Base-by-base conservation (phyloP, 2,113 vertebrate species). In the Platichthys stellatus region DNA sequence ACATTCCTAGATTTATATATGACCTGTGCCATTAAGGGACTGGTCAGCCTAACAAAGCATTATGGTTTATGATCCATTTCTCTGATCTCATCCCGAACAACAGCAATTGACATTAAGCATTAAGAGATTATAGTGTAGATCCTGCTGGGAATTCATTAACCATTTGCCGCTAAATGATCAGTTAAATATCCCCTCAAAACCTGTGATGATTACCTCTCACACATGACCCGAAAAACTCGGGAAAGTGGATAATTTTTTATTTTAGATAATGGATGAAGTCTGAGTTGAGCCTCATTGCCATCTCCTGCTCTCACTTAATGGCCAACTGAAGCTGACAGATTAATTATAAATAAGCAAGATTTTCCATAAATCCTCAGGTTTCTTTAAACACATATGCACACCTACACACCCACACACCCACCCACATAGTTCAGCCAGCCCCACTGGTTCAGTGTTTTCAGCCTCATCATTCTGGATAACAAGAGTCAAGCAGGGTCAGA, bases 381-480 rank as follows among this genome's bases (percentile, higher is more conserved):
- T 71, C 57, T 75, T 77, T 83, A 53, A 71, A 70, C 72, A 82
- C 74, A 70, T 65, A 10, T 47, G 49, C 74, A 70, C 75, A 69
- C 56, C 49, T 20, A n/a, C 49, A 74, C 66, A 74, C 66, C 51
- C 49, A 74, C 66, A 45, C 49, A 40, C 45, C 5, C 38, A 61
- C 45, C 57, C 51, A 72, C 62, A 61, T 78, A 80, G 49, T 58
- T 72, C 35, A 68, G 80, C 45, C 35, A 68, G 80, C 49, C 56
- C 81, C 81, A 78, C 20, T 65, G 85, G 87, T 64, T 68, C 66
- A 38, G 51, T 84, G 74, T 86, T 91, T 87, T 90, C 80, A 70
- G 79, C 84, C 89, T 85, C 84, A 92, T 91, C 88, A 85, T 90
- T 92, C 85, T 73, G 75, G 84, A 89, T 91, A 87, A 90, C 84